Percentiles rank a stretch among this genome's conserved stretches.
Conservation (phyloP, 2,888 invertebrate genomes). For the Athripsodes cinereus region DNA sequence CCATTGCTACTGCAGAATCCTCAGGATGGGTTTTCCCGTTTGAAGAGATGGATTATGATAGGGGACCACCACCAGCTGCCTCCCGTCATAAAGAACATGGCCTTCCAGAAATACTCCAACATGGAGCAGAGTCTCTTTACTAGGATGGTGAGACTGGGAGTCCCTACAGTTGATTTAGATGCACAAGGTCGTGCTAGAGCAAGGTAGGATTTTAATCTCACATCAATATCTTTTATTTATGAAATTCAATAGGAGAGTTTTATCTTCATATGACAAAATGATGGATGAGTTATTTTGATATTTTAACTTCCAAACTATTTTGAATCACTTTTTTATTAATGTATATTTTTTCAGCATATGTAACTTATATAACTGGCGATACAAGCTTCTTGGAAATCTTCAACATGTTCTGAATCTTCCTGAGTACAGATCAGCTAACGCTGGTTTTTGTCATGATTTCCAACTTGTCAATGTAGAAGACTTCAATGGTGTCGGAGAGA, state of each 20-base stretch:
- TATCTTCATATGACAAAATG: not conserved
- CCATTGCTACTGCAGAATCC: constrained; percentile 98
- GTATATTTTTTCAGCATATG: constrained; percentile 61
- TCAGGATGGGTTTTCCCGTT: constrained; percentile 87
- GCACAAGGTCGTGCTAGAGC: constrained; percentile 94
- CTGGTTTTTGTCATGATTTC: constrained; percentile 89
- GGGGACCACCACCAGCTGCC: constrained; percentile 99
- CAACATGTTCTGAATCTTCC: constrained; percentile 76
- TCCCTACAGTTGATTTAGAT: constrained; percentile 95
- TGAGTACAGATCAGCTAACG: constrained; percentile 87
- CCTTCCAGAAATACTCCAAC: constrained; percentile 99
- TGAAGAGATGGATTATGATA: constrained; percentile 99
- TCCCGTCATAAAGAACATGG: constrained; percentile 99
- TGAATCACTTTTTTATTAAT: not conserved
- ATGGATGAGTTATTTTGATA: not conserved
- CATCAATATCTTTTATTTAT: not conserved
- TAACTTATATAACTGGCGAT: constrained; percentile 92
- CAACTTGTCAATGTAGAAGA: constrained; percentile 95
- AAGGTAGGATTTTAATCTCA: no score
- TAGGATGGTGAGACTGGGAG: constrained; percentile 89
- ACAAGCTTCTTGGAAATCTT: constrained; percentile 91
- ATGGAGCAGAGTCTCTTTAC: constrained; percentile 99
- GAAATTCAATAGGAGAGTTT: not conserved
- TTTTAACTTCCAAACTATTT: not conserved
- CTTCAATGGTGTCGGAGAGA: constrained; percentile 94